Conservation (phyloP, 2,113 vertebrate genomes). For the Stigmatopora nigra region DNA sequence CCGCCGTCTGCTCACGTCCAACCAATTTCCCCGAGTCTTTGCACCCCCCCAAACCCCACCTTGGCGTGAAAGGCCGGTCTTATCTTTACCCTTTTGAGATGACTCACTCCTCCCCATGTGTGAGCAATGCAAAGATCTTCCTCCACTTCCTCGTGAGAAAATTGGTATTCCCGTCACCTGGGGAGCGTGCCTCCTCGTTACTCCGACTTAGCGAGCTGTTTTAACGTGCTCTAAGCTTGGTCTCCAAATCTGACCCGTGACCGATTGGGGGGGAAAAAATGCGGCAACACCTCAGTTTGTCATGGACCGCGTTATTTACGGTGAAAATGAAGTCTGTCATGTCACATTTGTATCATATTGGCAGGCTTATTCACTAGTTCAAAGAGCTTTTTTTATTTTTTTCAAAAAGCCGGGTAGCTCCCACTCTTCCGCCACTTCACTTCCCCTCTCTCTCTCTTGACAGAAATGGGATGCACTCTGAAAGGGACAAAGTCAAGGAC, state of each 20-base stretch:
- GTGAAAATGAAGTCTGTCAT: slow-evolving; percentile 61
- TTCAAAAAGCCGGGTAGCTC: slow-evolving; percentile 40
- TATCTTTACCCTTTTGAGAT: slow-evolving; percentile 18
- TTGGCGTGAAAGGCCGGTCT: neutral
- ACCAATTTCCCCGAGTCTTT: neutral
- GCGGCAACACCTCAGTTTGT: slow-evolving; percentile 35
- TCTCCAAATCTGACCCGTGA: slow-evolving; percentile 22
- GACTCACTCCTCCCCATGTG: slow-evolving; percentile 15
- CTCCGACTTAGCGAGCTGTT: slow-evolving; percentile 63
- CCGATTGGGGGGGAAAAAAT: slow-evolving; percentile 30
- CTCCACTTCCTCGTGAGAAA: slow-evolving; percentile 39
- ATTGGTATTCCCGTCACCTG: slow-evolving; percentile 66
- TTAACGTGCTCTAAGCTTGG: slow-evolving; percentile 46
- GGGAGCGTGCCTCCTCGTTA: slow-evolving; percentile 44
- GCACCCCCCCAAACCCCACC: neutral
- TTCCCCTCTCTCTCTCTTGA: slow-evolving; percentile 34
- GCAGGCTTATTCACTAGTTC: slow-evolving; percentile 57
- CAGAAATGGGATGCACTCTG: slow-evolving; percentile 60
- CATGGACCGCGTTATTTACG: slow-evolving; percentile 58
- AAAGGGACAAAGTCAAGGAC: slow-evolving; percentile 68
- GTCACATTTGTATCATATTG: slow-evolving; percentile 53
- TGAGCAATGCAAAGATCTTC: slow-evolving; percentile 23
- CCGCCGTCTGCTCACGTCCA: neutral
- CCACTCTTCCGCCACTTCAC: slow-evolving; percentile 26
- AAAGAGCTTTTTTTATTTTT: slow-evolving; percentile 61